Evolutionary conservation across 1,140 invertebrate species (phyloP).

Genomic region (Drosophila watanabei): DNA sequence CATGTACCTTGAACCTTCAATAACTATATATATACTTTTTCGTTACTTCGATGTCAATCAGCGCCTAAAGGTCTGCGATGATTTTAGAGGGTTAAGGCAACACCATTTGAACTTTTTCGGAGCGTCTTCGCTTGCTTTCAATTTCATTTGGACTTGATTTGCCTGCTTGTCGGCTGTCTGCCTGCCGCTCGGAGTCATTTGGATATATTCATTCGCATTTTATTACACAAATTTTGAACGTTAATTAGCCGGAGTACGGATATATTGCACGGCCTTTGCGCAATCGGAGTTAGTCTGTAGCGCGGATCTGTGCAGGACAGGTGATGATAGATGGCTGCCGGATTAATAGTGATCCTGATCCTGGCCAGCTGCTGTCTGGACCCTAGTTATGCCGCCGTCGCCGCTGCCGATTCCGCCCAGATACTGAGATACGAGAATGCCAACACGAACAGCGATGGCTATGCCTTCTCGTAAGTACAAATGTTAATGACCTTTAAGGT

Average conservation of each 20-base stretch:
- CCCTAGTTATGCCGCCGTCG: slow-evolving; percentile 20
- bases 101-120: slow-evolving; percentile 64
- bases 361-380: slow-evolving; percentile 16
- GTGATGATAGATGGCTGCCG: slow-evolving; percentile 44
- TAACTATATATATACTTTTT: background rate
- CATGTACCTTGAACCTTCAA: background rate
- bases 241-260: slow-evolving; percentile 49
- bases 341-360: slow-evolving; percentile 28
- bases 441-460: slow-evolving; percentile 82
- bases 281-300: slow-evolving; percentile 50
- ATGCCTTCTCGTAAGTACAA: slow-evolving; percentile 86
- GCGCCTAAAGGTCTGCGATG: background rate
- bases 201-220: slow-evolving; percentile 40
- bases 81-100: slow-evolving; percentile 47
- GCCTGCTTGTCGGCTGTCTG: slow-evolving; percentile 19
- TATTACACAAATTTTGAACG: slow-evolving; percentile 45
- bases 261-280: slow-evolving; percentile 46
- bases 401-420: slow-evolving; percentile 76
- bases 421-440: slow-evolving; percentile 86
- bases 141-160: slow-evolving; percentile 53
- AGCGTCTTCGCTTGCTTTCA: slow-evolving; percentile 51
- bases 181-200: slow-evolving; percentile 19
- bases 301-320: slow-evolving; percentile 41
- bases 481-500: background rate
- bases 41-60: background rate